Conservation (phyloP, 2,888 invertebrate species). For the Mamestra brassicae region DNA sequence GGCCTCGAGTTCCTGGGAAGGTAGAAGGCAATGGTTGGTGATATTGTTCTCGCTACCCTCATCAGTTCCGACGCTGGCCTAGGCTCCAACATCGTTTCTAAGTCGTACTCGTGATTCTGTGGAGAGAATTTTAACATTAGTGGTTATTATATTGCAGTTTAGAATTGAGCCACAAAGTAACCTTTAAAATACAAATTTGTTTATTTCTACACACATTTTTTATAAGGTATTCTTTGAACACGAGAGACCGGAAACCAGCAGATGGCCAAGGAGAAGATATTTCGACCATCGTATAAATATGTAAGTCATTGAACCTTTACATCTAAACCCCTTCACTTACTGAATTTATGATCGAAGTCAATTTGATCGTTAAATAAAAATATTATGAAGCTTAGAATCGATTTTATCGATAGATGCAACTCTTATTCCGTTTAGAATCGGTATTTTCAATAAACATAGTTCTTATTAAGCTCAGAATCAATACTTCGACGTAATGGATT, state of each 20-base stretch:
- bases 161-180: background rate
- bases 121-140: background rate
- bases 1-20: constrained; percentile 96
- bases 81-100: constrained; percentile 93
- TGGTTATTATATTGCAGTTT: background rate
- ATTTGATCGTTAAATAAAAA: too few relatives aligned
- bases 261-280: too few relatives aligned
- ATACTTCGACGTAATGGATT: too few relatives aligned
- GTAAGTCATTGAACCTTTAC: too few relatives aligned
- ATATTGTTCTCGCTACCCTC: constrained; percentile 92
- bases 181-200: background rate
- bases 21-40: constrained; percentile 95
- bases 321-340: too few relatives aligned
- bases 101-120: constrained; percentile 92
- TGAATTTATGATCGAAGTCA: too few relatives aligned
- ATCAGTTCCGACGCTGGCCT: constrained; percentile 94
- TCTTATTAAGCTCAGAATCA: too few relatives aligned
- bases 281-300: too few relatives aligned
- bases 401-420: background rate
- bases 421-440: background rate
- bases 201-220: background rate
- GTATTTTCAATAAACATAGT: background rate
- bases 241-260: too few relatives aligned
- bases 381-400: background rate
- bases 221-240: background rate